Evolutionary conservation across 2,888 invertebrate genomes (phyloP), one percentile per base, ranked within the genome.

Genomic region (Rhagium mordax): DNA sequence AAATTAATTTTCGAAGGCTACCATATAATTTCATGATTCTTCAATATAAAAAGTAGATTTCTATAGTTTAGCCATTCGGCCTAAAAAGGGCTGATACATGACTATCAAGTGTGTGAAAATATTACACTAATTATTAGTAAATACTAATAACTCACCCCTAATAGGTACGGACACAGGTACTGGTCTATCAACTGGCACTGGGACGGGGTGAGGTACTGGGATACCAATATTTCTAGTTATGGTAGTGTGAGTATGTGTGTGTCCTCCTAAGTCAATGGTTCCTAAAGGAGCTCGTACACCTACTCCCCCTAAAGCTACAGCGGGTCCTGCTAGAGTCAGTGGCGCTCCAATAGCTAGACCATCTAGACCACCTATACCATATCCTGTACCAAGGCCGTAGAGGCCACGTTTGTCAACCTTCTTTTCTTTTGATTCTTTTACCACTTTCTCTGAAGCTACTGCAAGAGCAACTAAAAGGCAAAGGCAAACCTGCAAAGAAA

Each of bases 181-280:
- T 8, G 83, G 86, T 70, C 83, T 81, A 62, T 86, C 86, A 61
- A 91, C 89, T n/a, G 88, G 86, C 18, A 90, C 89, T 2, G 90
- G 87, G 33, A 89, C 89, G 20, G 90, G 90, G 27, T 89, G 89
- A 0, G 90, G 87, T 6, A 90, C 89, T 2, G 90, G 89, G 1
- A 90, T 88, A 60, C 88, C 87, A 62, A 86, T 73, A 49, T 89
- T 89, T 72, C 89, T 88, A 18, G 89, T 88, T 74, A 90, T 86
- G 49, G 89, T 87, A 13, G 89, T 86, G 61, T 88, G 87, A 13
- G 87, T 83, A 49, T 87, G 85, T 18, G 87, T 81, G 53, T 81
- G 78, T 59, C 80, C 70, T 33, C 84, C 82, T 41, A 85, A 75
- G 73, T 85, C 83, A 27, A 85, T 74, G 6, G 76, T 75, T 27